Evolutionary conservation across 2,113 vertebrate species (phyloP), one percentile per base, ranked within the genome.

Genomic region (Dendropsophus ebraccatus): DNA sequence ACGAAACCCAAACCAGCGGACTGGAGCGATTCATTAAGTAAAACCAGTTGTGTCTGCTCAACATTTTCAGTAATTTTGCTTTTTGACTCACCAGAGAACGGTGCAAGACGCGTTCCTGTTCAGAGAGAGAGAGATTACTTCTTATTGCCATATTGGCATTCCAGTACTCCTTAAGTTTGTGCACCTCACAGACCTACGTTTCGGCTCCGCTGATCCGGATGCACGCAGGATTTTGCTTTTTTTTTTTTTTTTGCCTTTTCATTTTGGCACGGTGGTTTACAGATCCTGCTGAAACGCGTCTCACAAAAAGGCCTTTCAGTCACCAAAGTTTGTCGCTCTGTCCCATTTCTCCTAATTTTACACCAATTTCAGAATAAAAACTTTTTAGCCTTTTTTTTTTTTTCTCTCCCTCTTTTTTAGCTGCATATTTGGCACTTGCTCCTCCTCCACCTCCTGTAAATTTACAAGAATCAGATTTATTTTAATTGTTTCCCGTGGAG

Each of bases 81-180:
- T 89, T 41, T 88, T 88, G 85, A 91, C 90, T 91, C 7, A 0
- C 82, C 91, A 92, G 85, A 78, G 41, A 84, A 79, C 32, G 85
- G 88, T 90, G 49, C 90, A 90, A 93, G 90, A 94, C 91, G 92
- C 89, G 86, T 93, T 93, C 89, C 91, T 91, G 87, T 92, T 89
- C 89, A 69, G 77, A 89, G 90, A 84, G 87, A 89, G 90, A 84
- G 87, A 89, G 89, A 87, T 2, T 52, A 79, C 91, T 87, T 86
- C 91, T 87, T 86, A 87, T 90, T 91, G 92, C 93, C 93, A 94
- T 91, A 93, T 94, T 94, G 94, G 92, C 93, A 93, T 91, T 92
- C 87, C 87, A 88, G 89, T 92, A 89, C 88, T 72, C 90, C 56
- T 91, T 90, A 74, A 50, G 56, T 89, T 89, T 84, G 73, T 89